Conservation (phyloP, 2,797 vertebrate genomes). For the Oreochromis grahami region DNA sequence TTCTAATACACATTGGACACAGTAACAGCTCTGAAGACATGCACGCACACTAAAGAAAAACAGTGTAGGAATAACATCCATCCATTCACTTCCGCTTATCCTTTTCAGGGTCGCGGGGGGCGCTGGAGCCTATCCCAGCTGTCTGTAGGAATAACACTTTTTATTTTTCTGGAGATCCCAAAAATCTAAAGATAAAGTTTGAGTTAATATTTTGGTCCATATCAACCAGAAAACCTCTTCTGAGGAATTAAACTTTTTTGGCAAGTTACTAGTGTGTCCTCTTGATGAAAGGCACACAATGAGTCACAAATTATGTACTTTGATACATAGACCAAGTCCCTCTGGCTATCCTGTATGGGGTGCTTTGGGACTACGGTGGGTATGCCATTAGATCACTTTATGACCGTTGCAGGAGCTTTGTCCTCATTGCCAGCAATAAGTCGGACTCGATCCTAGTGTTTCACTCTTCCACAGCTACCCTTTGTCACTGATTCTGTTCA, state of each 20-base stretch:
- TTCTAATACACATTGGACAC: background rate
- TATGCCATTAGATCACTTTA: background rate
- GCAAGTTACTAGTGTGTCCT: background rate
- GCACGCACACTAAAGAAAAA: background rate
- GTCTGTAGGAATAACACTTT: background rate
- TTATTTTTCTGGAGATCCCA: background rate
- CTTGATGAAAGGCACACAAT: rapidly evolving
- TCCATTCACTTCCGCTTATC: no score
- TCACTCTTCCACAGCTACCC: background rate
- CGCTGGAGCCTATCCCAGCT: no score
- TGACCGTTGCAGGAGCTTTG: background rate
- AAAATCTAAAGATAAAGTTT: background rate
- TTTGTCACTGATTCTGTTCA: background rate
- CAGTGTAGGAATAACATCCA: no score
- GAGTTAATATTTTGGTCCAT: background rate
- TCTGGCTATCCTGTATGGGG: background rate
- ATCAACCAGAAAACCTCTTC: background rate
- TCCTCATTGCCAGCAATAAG: background rate
- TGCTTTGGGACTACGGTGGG: background rate
- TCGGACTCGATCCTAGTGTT: background rate
- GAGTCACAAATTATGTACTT: background rate
- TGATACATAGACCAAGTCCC: background rate
- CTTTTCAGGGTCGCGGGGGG: no score
- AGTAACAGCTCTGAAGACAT: background rate
- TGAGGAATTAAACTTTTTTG: background rate